Base-by-base conservation (phyloP, 2,113 vertebrate genomes). In the Microcebus murinus region DNA sequence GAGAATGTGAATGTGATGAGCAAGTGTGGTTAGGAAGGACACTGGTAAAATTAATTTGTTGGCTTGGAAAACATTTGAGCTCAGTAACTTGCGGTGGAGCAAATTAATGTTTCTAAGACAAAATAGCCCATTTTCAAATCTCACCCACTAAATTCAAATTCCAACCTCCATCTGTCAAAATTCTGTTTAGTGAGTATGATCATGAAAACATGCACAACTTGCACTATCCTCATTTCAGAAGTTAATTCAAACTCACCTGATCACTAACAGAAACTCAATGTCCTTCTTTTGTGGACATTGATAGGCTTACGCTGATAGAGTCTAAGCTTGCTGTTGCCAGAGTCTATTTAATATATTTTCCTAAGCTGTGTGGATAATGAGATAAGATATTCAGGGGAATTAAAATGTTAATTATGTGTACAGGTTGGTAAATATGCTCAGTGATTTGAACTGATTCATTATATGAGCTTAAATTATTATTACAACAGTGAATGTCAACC, bases 351-450 rank as follows among this genome's bases (percentile, higher is more conserved):
- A 94, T 87, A 82, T 68, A 95, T 88, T 96, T 96, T 95, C 25
- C 87, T 74, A 96, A 96, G 92, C 68, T 96, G 29, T 97, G 21
- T 95, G 89, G 76, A 91, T 97, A 97, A 96, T 97, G 95, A 96
- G 80, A 95, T 95, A 96, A 98, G 93, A 97, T 97, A 98, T 97
- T 97, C 23, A 1, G 9, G 90, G 59, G 76, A 96, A 97, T 98
- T 97, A 96, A 95, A 97, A 98, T 97, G 96, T 97, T 97, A 98
- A 96, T 98, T 97, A 98, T 88, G 87, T 97, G 81, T 97, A 94
- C 87, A 96, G 71, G 61, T 97, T 96, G 52, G 81, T 90, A 97
- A 98, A 96, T 96, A 91, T 29, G 67, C 81, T 96, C 92, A 73
- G 70, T 96, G 96, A 96, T 96, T 94, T 97, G 87, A 97, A 97